Percentiles rank a stretch among this genome's conserved stretches.
These are phyloP conservation scores for Celastrina argiolus DNA, from an alignment of 2,888 invertebrate genomes.

Conservation along the genomic window DNA sequence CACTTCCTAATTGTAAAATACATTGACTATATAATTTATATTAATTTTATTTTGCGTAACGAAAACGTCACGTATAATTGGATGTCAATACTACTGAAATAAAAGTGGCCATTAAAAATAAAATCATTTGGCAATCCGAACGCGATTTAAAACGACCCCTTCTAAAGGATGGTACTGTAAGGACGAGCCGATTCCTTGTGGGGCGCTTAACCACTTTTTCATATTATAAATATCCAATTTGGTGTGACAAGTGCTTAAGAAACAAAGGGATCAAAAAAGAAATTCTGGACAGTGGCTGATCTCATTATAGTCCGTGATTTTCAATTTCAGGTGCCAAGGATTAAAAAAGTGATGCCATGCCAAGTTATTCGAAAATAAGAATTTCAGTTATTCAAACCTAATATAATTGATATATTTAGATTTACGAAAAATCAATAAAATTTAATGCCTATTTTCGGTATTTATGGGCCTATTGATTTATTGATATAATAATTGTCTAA, in stretches of 20 bases:
- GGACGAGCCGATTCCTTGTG: neutral
- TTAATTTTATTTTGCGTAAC: too few species aligned
- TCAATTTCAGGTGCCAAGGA: constrained; percentile 1
- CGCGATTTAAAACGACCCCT: neutral
- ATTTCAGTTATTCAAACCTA: too few species aligned
- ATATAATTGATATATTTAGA: too few species aligned
- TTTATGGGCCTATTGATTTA: neutral
- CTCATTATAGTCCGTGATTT: neutral
- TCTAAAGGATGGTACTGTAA: neutral
- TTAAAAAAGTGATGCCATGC: neutral
- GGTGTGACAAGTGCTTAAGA: constrained; percentile 11
- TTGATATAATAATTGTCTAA: neutral
- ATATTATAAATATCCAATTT: neutral
- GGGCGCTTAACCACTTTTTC: constrained; percentile 5
- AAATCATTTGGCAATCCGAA: neutral
- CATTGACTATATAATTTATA: too few species aligned
- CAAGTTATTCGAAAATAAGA: neutral
- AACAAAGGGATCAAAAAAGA: neutral
- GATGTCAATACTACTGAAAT: too few species aligned
- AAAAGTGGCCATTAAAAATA: neutral
- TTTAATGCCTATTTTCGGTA: neutral
- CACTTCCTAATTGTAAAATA: too few species aligned
- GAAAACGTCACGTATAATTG: too few species aligned
- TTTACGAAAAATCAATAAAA: neutral
- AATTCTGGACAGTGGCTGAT: constrained; percentile 2